Base-by-base conservation (phyloP, 2,888 invertebrate genomes). In the Chrysomela aeneicollis region DNA sequence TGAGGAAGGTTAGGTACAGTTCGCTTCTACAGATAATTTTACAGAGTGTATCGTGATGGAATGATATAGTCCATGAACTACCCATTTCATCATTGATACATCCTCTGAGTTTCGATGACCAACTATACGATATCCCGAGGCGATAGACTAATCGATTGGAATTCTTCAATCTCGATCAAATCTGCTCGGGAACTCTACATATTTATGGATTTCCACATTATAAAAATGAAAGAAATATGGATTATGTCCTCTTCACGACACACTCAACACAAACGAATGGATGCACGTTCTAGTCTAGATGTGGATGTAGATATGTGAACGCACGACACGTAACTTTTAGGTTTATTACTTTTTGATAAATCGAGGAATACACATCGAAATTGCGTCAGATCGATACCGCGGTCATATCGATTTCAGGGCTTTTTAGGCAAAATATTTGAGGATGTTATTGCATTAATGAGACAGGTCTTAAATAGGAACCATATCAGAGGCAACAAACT, bases 321-420 rank as follows among this genome's bases (percentile, higher is more conserved):
- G 26, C 47, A 50, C 62, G 18, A 58, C 62, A 62, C 62, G 62
- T 62, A 62, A 62, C 62, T 62, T 49, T 62, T 51, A 42, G 50
- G 51, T 62, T 62, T 62, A 62, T 62, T 62, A 62, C 57, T 57
- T 62, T 37, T 62, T 62, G 57, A 62, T 57, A 62, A 57, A 62
- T 57, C 57, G 22, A 46, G 46, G 46, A 42, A 15, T 42, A 21
- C 30, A 57, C 57, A 57, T 57, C 46, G 21, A 26, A 57, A 26
- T 57, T 57, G 21, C 47, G 15, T 26, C 12, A 19, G 57, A 57
- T 57, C 57, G 26, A 57, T 57, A 57, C 21, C 3, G n/a, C 10
- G 12, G 2, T 2, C 15, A 42, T 42, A 46, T 57, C 46, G 47
- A 57, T 46, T 47, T 46, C n/a, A 18, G n/a, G n/a, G n/a, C n/a